phyloP scores from a whole-genome alignment of 1,140 invertebrate species.

The Sweltsa coloradensis region DNA sequence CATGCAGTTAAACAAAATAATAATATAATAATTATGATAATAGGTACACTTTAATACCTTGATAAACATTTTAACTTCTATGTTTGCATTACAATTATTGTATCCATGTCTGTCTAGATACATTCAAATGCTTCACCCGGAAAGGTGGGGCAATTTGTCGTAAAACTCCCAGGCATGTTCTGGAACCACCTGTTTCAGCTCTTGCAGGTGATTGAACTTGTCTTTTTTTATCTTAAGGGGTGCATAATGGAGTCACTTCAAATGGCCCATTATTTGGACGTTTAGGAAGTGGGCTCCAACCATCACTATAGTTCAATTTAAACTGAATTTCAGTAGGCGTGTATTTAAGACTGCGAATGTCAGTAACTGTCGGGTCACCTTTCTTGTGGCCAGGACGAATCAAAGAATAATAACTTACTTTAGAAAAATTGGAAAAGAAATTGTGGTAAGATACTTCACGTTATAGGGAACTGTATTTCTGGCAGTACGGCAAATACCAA shows the following conservation, averaged over 20 bases:
- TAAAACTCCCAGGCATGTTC: background rate
- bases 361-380: conserved; percentile 8
- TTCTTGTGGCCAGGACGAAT: conserved; percentile 1
- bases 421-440: conserved; percentile 9
- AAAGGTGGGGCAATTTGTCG: background rate
- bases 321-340: conserved; percentile 1
- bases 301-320: conserved; percentile 4
- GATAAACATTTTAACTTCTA: no score
- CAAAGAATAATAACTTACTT: background rate
- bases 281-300: background rate
- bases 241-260: background rate
- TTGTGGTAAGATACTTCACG: conserved; percentile 5
- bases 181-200: conserved; percentile 1
- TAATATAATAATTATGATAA: no score
- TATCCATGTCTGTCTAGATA: no score
- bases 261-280: background rate
- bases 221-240: background rate
- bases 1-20: no score
- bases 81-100: no score
- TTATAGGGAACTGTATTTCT: conserved; percentile 7
- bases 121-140: no score
- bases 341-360: conserved; percentile 1
- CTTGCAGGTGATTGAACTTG: conserved; percentile 1
- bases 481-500: conserved; percentile 2
- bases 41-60: no score